Base-by-base conservation (phyloP, 2,797 vertebrate genomes). In the Pelodytes ibericus region DNA sequence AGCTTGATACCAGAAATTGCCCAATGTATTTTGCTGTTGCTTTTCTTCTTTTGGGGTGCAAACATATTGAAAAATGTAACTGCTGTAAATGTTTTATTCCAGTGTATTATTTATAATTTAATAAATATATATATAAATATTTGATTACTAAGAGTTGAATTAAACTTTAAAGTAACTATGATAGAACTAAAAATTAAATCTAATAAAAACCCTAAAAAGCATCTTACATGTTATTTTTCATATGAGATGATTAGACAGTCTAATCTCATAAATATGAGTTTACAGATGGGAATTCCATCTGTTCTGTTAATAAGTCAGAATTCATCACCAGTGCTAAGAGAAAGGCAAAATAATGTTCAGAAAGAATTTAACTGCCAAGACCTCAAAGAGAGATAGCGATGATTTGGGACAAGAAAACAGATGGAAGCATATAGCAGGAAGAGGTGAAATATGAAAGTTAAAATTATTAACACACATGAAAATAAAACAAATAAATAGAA, bases 401-500 rank as follows among this genome's bases (percentile, higher is more conserved):
- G 10, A 36, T 10, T 10, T 36, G 31, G 10, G 31, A 36, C 31
- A 4, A 13, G 31, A 64, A 65, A 65, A 41, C 61, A 65, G 61
- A 73, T 73, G 31, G 49, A 60, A n/a, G 33, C n/a, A n/a, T n/a
- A n/a, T n/a, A 75, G 33, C 20, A 47, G 20, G 39, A 60, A 68
- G 22, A 68, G 27, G 15, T 20, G 13, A 59, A 60, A 26, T 57
- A 25, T 39, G n/a, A n/a, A n/a, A n/a, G n/a, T n/a, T 22, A 56
- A 31, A 33, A 66, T 26, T 5, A 41, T n/a, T n/a, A n/a, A n/a
- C n/a, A n/a, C n/a, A n/a, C n/a, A 74, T n/a, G 41, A 25, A 3
- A 16, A 67, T n/a, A n/a, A 60, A 75, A 68, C 57, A 75, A 29
- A 68, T 67, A 75, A 67, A 75, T 33, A 67, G 15, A 64, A 41